Conservation (phyloP, 2,888 invertebrate species). For the Drosophila niveifrons region DNA sequence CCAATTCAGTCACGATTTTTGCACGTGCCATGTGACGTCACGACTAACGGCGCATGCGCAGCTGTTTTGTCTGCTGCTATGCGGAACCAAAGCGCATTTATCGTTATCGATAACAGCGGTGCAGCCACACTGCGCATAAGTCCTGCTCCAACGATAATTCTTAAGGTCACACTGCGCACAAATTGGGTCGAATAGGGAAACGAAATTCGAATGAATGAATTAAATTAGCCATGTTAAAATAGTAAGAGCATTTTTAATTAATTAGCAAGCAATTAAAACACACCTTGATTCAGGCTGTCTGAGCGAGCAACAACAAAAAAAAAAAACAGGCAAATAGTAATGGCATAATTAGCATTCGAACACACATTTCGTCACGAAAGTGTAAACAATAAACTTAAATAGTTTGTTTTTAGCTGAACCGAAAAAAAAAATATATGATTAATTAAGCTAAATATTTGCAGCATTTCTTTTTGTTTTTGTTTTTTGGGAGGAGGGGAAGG, state of each 20-base stretch:
- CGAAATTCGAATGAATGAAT: neutral
- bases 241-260: neutral
- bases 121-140: neutral
- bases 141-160: conserved; percentile 9
- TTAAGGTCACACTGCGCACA: conserved; percentile 4
- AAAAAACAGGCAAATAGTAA: neutral
- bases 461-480: conserved; percentile 7
- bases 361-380: conserved; percentile 4
- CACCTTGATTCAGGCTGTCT: neutral
- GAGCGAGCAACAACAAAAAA: too few relatives aligned
- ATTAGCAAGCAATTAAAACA: conserved; percentile 5
- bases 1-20: conserved; percentile 71
- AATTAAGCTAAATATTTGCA: conserved; percentile 5
- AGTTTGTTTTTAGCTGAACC: neutral
- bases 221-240: conserved; percentile 1
- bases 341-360: conserved; percentile 11
- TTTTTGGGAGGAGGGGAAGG: neutral
- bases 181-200: neutral
- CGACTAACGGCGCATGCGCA: conserved; percentile 42
- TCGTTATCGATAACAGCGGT: conserved; percentile 1
- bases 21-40: conserved; percentile 43
- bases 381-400: conserved; percentile 1
- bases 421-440: conserved; percentile 8
- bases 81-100: conserved; percentile 41
- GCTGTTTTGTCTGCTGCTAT: conserved; percentile 26